Conservation (phyloP, 2,888 invertebrate species). For the Peribatodes rhomboidaria region DNA sequence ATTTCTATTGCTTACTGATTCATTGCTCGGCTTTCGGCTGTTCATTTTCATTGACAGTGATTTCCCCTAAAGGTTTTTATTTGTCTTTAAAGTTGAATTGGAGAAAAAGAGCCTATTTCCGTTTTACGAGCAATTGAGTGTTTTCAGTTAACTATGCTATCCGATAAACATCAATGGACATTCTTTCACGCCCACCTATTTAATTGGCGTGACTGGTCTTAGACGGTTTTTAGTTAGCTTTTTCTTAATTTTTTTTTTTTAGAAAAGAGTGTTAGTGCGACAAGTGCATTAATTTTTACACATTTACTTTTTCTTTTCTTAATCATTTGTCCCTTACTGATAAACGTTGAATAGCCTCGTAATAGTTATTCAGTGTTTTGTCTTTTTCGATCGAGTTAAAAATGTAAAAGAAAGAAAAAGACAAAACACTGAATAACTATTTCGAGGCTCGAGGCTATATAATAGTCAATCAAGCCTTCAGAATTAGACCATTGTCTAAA, state of each 20-base stretch:
- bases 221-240: constrained; percentile 27
- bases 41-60: constrained; percentile 4
- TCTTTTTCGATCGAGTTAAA: too few relatives aligned
- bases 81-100: constrained; percentile 31
- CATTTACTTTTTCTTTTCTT: too few relatives aligned
- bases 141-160: constrained; percentile 30
- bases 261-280: not conserved
- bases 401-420: too few relatives aligned
- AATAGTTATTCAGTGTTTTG: too few relatives aligned
- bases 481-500: not conserved
- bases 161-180: constrained; percentile 45
- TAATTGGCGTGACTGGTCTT: constrained; percentile 49
- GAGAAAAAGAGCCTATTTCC: constrained; percentile 32
- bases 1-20: not conserved
- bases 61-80: constrained; percentile 13
- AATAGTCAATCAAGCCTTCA: too few relatives aligned
- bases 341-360: too few relatives aligned
- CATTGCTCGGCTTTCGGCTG: not conserved
- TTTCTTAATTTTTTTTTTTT: not conserved
- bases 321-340: too few relatives aligned
- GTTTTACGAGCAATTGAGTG: constrained; percentile 43
- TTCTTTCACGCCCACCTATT: constrained; percentile 58
- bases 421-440: too few relatives aligned
- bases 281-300: too few relatives aligned
- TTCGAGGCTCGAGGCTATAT: too few relatives aligned